Percentiles rank a stretch among this genome's conserved stretches.
Evolutionary conservation across 2,797 vertebrate genomes (phyloP).

Genomic region (Channa striata): DNA sequence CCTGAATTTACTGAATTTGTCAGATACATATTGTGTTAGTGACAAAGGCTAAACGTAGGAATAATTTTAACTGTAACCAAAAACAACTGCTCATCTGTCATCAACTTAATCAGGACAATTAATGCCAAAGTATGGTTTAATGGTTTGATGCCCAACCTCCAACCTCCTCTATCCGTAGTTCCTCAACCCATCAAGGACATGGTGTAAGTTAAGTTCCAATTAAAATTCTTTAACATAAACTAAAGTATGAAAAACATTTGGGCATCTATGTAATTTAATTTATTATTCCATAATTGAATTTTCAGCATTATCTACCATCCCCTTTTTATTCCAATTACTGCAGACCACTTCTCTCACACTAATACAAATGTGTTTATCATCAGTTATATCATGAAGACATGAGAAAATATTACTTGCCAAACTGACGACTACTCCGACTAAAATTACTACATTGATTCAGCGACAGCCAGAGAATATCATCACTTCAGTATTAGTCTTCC

Average conservation of each 20-base stretch:
- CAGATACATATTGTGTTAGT: background rate
- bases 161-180: background rate
- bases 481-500: conserved; percentile 25
- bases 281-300: no score
- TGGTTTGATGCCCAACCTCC: conserved; percentile 2
- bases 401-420: conserved; percentile 5
- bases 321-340: background rate
- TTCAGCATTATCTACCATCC: no score
- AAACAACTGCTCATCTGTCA: background rate
- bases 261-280: background rate
- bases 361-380: no score
- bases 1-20: background rate
- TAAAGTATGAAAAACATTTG: background rate
- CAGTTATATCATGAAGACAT: background rate
- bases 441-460: conserved; percentile 13
- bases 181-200: background rate
- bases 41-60: background rate
- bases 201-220: background rate
- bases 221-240: background rate
- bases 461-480: conserved; percentile 41
- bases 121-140: background rate
- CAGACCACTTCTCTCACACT: no score
- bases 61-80: background rate
- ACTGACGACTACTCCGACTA: conserved; percentile 7
- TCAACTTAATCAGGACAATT: background rate